Evolutionary conservation across 2,113 vertebrate genomes (phyloP), one percentile per base, ranked within the genome.

Genomic region (Artemisiospiza belli): DNA sequence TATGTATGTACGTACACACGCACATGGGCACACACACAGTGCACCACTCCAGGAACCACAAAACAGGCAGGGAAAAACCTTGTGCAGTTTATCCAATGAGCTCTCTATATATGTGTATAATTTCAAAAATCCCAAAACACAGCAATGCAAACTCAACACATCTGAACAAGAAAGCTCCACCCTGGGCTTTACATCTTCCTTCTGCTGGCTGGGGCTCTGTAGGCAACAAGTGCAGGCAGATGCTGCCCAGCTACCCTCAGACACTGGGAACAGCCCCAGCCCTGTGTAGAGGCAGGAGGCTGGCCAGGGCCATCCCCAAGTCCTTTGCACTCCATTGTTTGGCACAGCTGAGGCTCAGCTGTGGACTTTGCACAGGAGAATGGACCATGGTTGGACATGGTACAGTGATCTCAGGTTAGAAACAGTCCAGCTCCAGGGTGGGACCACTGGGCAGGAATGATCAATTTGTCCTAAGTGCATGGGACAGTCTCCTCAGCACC

Each of bases 131-230:
- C 28, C 44, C n/a, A 39, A 76, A 76, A 31, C 35, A 61, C 57
- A 83, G 79, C 64, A 68, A 67, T 68, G 41, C 64, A 91, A 95
- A 95, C 51, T 57, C 83, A 68, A 82, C 54, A 94, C 75, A 89
- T 94, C 83, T 78, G 69, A 96, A 41, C 93, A 84, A 93, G 64
- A 87, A 70, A 95, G 94, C 92, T 93, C 72, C 62, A 83, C 41
- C 33, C 87, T 89, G 91, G 89, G 88, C 93, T 93, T 87, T 57
- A 68, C 73, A 44, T 37, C 91, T 76, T 76, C 21, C 17, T 69
- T 11, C 27, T 79, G 73, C 80, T 82, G 73, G 83, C 83, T 85
- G 90, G 91, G 93, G 87, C 72, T 94, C 52, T 85, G 77, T 83
- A 58, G 73, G 46, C 44, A 39, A 39, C 27, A 77, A 41, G 70